These are phyloP conservation scores for Acrobasis consociella DNA, from an alignment of 2,888 invertebrate species.

Conservation along the genomic window DNA sequence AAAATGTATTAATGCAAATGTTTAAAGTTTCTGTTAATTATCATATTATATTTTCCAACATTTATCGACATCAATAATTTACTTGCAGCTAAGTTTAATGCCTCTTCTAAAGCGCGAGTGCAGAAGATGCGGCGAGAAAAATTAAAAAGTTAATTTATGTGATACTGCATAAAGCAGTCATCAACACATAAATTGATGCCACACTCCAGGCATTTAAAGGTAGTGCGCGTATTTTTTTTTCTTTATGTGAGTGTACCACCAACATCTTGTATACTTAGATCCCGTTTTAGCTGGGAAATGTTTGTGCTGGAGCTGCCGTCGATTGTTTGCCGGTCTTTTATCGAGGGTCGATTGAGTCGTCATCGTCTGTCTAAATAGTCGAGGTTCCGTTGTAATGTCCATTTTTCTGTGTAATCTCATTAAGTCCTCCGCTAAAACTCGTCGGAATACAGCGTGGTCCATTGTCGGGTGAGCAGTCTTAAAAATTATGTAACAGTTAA, in stretches of 20 bases:
- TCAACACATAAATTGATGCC: constrained; percentile 35
- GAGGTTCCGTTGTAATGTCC: no score
- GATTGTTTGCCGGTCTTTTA: background rate
- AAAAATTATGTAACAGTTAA: constrained; percentile 33
- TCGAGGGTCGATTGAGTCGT: background rate
- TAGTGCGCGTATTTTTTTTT: constrained; percentile 28
- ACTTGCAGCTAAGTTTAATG: no score
- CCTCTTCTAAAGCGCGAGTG: no score
- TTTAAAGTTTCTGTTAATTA: no score
- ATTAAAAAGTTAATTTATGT: no score
- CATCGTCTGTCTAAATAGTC: constrained; percentile 4
- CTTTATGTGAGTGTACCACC: constrained; percentile 29
- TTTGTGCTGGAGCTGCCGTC: constrained; percentile 23
- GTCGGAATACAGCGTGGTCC: no score
- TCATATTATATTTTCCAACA: no score
- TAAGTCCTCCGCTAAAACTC: no score
- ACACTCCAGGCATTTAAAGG: constrained; percentile 38
- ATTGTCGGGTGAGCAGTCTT: constrained; percentile 4
- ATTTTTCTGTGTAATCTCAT: no score
- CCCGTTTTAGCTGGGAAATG: constrained; percentile 34
- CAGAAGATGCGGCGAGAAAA: no score
- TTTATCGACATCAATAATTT: no score
- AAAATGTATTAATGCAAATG: no score
- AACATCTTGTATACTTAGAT: constrained; percentile 29
- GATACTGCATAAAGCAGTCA: constrained; percentile 27